Percentiles rank a stretch among this genome's conserved stretches.
These are phyloP conservation scores for Crioceris asparagi DNA, from an alignment of 2,888 invertebrate species.

Conservation along the genomic window DNA sequence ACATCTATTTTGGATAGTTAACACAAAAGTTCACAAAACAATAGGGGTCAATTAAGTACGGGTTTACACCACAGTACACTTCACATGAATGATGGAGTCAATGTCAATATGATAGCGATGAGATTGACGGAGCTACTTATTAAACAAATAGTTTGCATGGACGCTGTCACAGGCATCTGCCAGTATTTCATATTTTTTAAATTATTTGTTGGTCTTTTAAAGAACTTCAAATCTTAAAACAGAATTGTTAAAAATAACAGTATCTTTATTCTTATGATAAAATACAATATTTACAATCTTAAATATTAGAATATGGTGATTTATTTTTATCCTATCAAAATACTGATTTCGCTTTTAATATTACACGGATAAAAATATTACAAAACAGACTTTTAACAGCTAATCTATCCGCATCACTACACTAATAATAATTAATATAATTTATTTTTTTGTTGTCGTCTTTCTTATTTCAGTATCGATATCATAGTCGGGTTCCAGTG, in stretches of 20 bases:
- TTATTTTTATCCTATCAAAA: neutral
- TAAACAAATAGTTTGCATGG: no score
- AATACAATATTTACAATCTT: constrained; percentile 31
- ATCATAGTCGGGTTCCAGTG: constrained; percentile 35
- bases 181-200: no score
- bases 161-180: no score
- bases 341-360: neutral
- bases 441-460: constrained; percentile 32
- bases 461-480: constrained; percentile 49
- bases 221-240: no score
- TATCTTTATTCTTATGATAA: constrained; percentile 26
- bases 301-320: constrained; percentile 10
- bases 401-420: neutral
- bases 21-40: no score
- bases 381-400: neutral
- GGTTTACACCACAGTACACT: no score
- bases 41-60: no score
- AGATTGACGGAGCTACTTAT: no score
- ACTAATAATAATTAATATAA: constrained; percentile 19
- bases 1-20: no score
- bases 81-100: no score
- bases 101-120: no score
- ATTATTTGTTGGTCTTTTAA: no score
- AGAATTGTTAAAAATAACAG: constrained; percentile 18
- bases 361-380: neutral